Conservation (phyloP, 2,888 invertebrate genomes). For the Drosophila rellima region DNA sequence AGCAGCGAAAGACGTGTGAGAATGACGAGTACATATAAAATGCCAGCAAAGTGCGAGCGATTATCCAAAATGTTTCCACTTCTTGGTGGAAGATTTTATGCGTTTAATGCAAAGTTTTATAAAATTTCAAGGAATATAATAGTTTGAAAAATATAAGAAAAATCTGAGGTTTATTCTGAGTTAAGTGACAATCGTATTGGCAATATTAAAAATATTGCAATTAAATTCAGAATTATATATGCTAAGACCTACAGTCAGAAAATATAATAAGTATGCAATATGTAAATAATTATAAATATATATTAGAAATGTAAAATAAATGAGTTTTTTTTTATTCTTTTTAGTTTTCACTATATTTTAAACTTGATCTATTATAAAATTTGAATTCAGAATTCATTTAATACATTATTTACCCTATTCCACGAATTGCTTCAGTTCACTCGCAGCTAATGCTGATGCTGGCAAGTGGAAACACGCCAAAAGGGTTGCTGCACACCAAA, state of each 20-base stretch:
- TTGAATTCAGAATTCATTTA: too few species aligned
- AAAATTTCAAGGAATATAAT: background rate
- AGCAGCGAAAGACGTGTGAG: conserved; percentile 45
- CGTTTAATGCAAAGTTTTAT: background rate
- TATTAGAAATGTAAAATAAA: too few species aligned
- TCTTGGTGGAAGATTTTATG: background rate
- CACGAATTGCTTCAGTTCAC: background rate
- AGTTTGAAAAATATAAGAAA: background rate
- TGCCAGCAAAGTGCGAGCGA: conserved; percentile 4
- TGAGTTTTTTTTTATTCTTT: too few species aligned
- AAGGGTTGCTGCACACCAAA: conserved; percentile 34
- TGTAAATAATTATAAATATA: too few species aligned
- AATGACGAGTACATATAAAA: conserved; percentile 24
- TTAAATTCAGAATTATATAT: too few species aligned
- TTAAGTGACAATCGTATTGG: background rate
- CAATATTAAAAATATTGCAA: background rate
- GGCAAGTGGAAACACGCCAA: conserved; percentile 26
- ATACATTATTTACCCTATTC: too few species aligned
- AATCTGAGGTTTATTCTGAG: background rate
- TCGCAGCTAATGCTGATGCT: background rate
- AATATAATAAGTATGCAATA: too few species aligned
- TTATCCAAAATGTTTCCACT: conserved; percentile 27
- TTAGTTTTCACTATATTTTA: too few species aligned
- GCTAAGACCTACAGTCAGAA: too few species aligned
- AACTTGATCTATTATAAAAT: too few species aligned